phyloP scores from a whole-genome alignment of 2,113 vertebrate species.

The Proteles cristata region DNA sequence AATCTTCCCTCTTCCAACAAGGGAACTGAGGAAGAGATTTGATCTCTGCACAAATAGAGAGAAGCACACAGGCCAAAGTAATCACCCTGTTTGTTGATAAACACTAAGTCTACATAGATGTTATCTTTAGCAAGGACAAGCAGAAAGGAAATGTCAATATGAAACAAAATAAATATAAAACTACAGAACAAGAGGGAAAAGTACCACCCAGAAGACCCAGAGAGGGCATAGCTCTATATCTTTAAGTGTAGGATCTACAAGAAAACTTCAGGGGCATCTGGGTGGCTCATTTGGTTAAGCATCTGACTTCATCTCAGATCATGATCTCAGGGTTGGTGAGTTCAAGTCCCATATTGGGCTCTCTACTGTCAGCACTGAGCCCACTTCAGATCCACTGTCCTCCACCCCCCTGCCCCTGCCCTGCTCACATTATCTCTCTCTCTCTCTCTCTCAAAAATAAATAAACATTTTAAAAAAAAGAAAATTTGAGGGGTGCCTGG shows the following conservation, averaged over 20 bases:
- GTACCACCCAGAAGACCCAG: neutral
- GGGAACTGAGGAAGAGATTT: neutral
- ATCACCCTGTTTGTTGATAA: neutral
- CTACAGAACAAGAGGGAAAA: neutral
- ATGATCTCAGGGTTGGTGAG: no score
- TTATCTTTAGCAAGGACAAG: neutral
- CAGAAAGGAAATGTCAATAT: neutral
- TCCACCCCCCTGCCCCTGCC: no score
- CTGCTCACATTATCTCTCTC: no score
- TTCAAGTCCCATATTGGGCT: no score
- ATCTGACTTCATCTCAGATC: no score
- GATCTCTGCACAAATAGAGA: neutral
- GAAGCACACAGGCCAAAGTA: neutral
- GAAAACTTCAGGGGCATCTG: neutral
- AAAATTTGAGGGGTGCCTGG: neutral
- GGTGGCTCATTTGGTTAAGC: no score
- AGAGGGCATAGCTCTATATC: neutral
- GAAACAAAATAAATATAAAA: conserved; percentile 1
- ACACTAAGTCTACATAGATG: neutral
- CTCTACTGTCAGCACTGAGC: no score
- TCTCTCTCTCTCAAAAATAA: no score
- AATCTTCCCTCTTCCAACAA: neutral
- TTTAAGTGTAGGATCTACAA: neutral
- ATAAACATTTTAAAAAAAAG: no score
- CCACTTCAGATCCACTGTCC: no score